phyloP scores from a whole-genome alignment of 2,888 invertebrate genomes.

The Frankliniella intonsa region DNA sequence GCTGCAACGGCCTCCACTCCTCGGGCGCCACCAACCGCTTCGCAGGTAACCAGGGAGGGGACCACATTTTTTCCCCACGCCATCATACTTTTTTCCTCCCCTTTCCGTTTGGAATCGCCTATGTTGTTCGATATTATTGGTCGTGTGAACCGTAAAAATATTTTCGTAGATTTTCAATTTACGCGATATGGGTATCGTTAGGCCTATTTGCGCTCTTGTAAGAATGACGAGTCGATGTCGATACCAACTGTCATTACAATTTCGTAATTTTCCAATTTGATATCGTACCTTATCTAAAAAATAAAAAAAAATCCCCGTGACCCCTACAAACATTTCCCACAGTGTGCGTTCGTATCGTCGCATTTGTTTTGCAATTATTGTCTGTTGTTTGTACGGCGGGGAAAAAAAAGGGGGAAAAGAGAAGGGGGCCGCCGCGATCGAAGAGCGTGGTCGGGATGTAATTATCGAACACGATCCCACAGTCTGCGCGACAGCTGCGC shows the following conservation, averaged over 20 bases:
- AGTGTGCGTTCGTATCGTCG: background rate
- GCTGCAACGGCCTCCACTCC: slow-evolving; percentile 78
- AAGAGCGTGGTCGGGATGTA: background rate
- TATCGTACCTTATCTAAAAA: too few species aligned
- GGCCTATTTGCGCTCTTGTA: background rate
- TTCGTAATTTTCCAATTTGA: background rate
- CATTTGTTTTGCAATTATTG: slow-evolving; percentile 20
- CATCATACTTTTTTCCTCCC: background rate
- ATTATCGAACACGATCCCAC: background rate
- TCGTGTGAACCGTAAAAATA: too few species aligned
- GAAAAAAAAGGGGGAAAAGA: background rate
- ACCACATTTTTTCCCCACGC: background rate
- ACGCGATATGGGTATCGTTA: too few species aligned
- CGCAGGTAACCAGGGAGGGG: slow-evolving; percentile 32
- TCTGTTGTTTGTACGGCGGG: background rate
- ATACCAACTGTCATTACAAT: background rate
- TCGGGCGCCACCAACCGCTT: slow-evolving; percentile 55
- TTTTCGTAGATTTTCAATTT: too few species aligned
- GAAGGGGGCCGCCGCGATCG: background rate
- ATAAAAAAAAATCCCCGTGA: background rate
- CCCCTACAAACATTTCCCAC: background rate
- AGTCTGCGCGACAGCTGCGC: background rate
- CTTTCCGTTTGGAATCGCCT: background rate
- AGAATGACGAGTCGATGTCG: slow-evolving; percentile 11
- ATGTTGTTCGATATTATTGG: too few species aligned